phyloP scores from a whole-genome alignment of 1,140 invertebrate species.

The Parapsyche elsis region DNA sequence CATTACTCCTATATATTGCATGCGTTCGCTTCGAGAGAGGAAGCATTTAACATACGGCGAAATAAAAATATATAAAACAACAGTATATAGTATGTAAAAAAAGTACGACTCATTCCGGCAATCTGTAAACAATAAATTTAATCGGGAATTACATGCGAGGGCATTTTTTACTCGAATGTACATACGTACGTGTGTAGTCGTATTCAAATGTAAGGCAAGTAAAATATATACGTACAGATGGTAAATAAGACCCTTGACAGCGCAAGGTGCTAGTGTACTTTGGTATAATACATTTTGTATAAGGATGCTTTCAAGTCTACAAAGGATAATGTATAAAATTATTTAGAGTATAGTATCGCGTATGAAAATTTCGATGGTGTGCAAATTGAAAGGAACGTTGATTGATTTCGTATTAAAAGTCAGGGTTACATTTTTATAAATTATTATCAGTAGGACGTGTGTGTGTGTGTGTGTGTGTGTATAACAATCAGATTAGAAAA shows the following conservation, averaged over 20 bases:
- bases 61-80: not conserved
- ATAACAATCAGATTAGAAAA: constrained; percentile 29
- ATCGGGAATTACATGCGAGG: constrained; percentile 49
- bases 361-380: not conserved
- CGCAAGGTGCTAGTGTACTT: constrained; percentile 48
- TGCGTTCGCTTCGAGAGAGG: not conserved
- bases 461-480: too few relatives aligned
- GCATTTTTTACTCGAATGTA: constrained; percentile 29
- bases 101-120: constrained; percentile 46
- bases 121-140: constrained; percentile 55
- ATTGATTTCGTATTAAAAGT: too few relatives aligned
- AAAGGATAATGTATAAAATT: not conserved
- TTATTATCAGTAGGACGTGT: not conserved
- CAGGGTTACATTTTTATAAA: not conserved
- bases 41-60: not conserved
- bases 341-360: not conserved
- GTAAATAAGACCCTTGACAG: constrained; percentile 44
- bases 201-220: constrained; percentile 45
- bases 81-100: constrained; percentile 27
- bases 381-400: too few relatives aligned
- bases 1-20: too few relatives aligned
- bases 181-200: not conserved
- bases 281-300: not conserved
- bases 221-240: constrained; percentile 41
- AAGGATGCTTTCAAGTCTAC: not conserved